Conservation (phyloP, 2,113 vertebrate genomes). For the Motacilla tschutschensis region DNA sequence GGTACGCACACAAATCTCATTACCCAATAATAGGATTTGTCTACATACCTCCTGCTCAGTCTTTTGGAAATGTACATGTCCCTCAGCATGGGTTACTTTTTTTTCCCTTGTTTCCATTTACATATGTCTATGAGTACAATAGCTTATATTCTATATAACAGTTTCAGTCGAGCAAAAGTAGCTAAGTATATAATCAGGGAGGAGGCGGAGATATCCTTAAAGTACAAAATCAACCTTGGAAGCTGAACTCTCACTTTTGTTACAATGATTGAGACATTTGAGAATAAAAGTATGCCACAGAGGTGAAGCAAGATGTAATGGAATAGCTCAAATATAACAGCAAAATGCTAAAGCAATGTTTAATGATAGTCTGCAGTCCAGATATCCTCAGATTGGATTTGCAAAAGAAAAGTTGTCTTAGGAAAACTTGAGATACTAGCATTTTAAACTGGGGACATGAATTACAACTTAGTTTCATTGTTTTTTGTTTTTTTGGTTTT, state of each 20-base stretch:
- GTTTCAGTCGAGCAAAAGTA: conserved; percentile 50
- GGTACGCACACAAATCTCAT: conserved; percentile 68
- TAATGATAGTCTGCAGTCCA: not conserved
- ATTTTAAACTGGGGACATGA: not conserved
- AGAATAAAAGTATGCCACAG: not conserved
- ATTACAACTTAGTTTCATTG: not conserved
- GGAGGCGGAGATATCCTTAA: not conserved
- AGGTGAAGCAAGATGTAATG: not conserved
- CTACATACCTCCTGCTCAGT: conserved; percentile 68
- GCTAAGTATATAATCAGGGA: conserved; percentile 5
- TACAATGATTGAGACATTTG: conserved; percentile 1
- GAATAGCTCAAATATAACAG: not conserved
- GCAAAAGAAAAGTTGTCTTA: not conserved
- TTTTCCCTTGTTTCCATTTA: conserved; percentile 45
- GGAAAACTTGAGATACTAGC: not conserved
- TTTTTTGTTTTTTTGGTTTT: not conserved
- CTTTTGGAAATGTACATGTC: conserved; percentile 63
- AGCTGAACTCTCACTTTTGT: conserved; percentile 14
- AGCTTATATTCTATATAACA: conserved; percentile 38
- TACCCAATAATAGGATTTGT: conserved; percentile 76
- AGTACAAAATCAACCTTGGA: not conserved
- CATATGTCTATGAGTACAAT: conserved; percentile 55
- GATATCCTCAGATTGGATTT: not conserved
- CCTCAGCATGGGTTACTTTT: conserved; percentile 56
- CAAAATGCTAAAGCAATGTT: not conserved